These are phyloP conservation scores for Stenichneumon culpator DNA, from an alignment of 2,888 invertebrate species.

Conservation along the genomic window DNA sequence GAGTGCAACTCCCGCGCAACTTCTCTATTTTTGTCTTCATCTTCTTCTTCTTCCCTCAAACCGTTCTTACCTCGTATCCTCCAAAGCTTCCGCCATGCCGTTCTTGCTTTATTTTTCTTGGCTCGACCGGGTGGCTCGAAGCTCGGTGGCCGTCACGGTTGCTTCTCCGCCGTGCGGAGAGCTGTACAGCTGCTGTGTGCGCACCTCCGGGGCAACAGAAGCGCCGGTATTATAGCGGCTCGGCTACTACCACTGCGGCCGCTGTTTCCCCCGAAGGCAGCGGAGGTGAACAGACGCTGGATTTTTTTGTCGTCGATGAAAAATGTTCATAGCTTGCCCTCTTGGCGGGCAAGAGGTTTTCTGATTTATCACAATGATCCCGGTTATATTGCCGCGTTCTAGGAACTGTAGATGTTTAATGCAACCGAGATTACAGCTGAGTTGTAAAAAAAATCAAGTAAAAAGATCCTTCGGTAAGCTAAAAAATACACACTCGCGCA, in stretches of 20 bases:
- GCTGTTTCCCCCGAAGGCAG: conserved; percentile 41
- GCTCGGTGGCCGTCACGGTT: conserved; percentile 25
- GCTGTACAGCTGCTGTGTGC: conserved; percentile 1
- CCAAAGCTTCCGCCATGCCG: neutral
- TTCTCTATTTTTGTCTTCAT: conserved; percentile 43
- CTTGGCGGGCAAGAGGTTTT: conserved; percentile 49
- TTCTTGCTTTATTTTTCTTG: conserved; percentile 17
- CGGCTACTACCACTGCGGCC: neutral
- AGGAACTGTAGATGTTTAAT: conserved; percentile 37
- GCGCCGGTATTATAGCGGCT: conserved; percentile 24
- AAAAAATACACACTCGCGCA: too few species aligned
- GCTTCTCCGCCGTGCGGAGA: conserved; percentile 1
- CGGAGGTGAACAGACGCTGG: conserved; percentile 41
- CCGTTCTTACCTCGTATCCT: conserved; percentile 23
- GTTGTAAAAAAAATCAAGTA: neutral
- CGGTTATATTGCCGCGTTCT: conserved; percentile 45
- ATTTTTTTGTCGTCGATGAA: conserved; percentile 55
- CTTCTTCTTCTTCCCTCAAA: conserved; percentile 20
- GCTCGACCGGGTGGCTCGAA: conserved; percentile 34
- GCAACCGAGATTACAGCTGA: conserved; percentile 39
- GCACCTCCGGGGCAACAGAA: conserved; percentile 18
- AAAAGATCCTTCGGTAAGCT: neutral
- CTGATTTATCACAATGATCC: conserved; percentile 63
- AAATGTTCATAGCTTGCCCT: conserved; percentile 54
- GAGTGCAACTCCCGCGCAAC: conserved; percentile 28